These are phyloP conservation scores for Melitaea cinxia DNA, from an alignment of 1,140 invertebrate genomes.

Conservation along the genomic window DNA sequence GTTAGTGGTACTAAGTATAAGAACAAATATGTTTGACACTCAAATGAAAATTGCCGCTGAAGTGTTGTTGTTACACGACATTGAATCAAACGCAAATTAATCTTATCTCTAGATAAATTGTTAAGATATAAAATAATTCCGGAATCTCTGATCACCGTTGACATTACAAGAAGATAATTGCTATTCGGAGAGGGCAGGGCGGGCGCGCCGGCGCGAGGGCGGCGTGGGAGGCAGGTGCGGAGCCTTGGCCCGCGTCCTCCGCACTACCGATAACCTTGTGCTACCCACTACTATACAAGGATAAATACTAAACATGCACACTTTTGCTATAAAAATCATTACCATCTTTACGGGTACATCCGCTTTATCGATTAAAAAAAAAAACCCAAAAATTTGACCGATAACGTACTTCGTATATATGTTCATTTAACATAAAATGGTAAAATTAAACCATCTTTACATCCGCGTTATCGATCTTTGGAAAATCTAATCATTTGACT, in stretches of 20 bases:
- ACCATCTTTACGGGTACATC: not conserved
- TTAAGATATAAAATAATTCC: not conserved
- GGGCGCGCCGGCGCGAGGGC: constrained; percentile 28
- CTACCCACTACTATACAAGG: constrained; percentile 26
- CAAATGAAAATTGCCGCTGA: too few species aligned
- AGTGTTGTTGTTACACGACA: too few species aligned
- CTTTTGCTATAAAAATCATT: not conserved
- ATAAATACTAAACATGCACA: constrained; percentile 11
- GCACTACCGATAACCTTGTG: constrained; percentile 59
- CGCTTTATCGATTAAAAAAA: not conserved
- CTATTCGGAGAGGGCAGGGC: constrained; percentile 14
- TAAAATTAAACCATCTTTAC: too few species aligned
- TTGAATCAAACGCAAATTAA: too few species aligned
- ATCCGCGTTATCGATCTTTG: too few species aligned
- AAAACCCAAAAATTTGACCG: too few species aligned
- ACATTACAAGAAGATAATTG: constrained; percentile 20
- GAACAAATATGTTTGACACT: too few species aligned
- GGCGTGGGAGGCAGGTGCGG: constrained; percentile 55
- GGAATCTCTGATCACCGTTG: not conserved
- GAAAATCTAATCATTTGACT: too few species aligned
- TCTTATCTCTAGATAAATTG: too few species aligned
- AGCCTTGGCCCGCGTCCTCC: constrained; percentile 66
- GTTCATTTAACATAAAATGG: too few species aligned
- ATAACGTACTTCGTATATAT: too few species aligned
- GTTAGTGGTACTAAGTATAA: too few species aligned